These are phyloP conservation scores for Spatulosminthurus flaviceps DNA, from an alignment of 2,888 invertebrate species.

Conservation along the genomic window DNA sequence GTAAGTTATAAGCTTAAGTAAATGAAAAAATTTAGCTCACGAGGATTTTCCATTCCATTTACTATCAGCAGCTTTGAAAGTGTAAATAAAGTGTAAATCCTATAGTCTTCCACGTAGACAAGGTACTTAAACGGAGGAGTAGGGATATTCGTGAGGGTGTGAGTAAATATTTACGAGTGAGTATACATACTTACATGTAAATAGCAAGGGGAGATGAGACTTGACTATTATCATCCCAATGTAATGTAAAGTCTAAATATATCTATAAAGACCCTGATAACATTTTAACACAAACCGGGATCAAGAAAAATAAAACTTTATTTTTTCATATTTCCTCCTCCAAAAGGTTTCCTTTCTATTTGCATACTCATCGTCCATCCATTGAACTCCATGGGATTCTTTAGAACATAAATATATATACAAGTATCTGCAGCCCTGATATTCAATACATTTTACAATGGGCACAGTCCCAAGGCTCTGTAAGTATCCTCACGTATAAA, in stretches of 20 bases:
- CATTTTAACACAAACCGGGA: constrained; percentile 18
- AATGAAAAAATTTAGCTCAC: neutral
- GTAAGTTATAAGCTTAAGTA: too few relatives aligned
- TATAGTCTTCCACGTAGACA: neutral
- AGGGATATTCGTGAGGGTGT: too few relatives aligned
- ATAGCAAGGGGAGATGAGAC: neutral
- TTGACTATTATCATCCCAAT: neutral
- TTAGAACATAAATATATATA: too few relatives aligned
- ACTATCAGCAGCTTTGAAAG: too few relatives aligned
- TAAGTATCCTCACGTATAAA: too few relatives aligned
- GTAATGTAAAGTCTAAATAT: neutral
- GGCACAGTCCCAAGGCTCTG: neutral
- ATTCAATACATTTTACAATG: neutral
- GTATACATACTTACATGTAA: neutral
- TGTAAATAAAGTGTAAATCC: constrained; percentile 6
- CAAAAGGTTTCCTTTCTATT: neutral
- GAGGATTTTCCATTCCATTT: constrained; percentile 14
- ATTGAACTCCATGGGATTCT: constrained; percentile 13
- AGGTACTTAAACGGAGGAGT: too few relatives aligned
- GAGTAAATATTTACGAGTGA: too few relatives aligned
- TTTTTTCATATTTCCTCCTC: constrained; percentile 6
- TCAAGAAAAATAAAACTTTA: constrained; percentile 18
- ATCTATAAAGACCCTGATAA: neutral
- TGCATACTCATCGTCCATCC: constrained; percentile 18
- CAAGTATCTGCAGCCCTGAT: too few relatives aligned